These are phyloP conservation scores for Paraplagusia blochii DNA, from an alignment of 2,113 vertebrate genomes.

Conservation along the genomic window DNA sequence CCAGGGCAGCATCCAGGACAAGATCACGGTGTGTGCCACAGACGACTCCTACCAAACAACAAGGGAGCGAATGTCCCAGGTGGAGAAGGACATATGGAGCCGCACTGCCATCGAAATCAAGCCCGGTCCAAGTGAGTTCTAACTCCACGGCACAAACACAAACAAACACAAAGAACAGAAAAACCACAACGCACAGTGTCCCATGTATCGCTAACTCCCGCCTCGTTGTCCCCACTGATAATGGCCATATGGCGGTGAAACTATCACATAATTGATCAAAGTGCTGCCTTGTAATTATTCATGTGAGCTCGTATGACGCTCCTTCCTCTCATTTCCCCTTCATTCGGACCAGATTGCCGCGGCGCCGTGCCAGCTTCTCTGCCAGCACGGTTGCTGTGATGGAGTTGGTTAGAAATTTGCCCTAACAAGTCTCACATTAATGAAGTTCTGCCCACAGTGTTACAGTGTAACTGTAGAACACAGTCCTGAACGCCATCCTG, in stretches of 20 bases:
- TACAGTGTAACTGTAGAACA: conserved; percentile 50
- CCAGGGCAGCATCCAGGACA: conserved; percentile 83
- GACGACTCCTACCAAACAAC: conserved; percentile 79
- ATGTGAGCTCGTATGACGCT: conserved; percentile 26
- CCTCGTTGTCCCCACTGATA: conserved; percentile 40
- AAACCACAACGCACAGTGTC: too few relatives aligned
- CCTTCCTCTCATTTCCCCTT: conserved; percentile 43
- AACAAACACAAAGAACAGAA: conserved; percentile 20
- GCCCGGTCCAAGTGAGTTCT: conserved; percentile 70
- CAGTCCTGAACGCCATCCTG: conserved; percentile 14
- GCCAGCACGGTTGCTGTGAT: conserved; percentile 55
- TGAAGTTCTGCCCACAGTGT: conserved; percentile 56
- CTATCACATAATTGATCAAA: conserved; percentile 65
- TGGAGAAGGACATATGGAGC: conserved; percentile 80
- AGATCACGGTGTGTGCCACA: conserved; percentile 84
- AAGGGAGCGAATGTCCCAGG: conserved; percentile 74
- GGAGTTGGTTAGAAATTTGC: conserved; percentile 58
- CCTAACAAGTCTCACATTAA: conserved; percentile 62
- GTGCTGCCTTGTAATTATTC: conserved; percentile 41
- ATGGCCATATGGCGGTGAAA: conserved; percentile 56
- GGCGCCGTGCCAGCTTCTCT: conserved; percentile 52
- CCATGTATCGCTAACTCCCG: conserved; percentile 27
- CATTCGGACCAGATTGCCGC: conserved; percentile 52
- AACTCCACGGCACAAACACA: conserved; percentile 12
- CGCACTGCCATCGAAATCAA: conserved; percentile 77